A percentile compares a stretch with the other conserved stretches of the same genome.
These are phyloP conservation scores for Scrobipalpa atriplicella DNA, from an alignment of 2,888 invertebrate species.

Conservation along the genomic window DNA sequence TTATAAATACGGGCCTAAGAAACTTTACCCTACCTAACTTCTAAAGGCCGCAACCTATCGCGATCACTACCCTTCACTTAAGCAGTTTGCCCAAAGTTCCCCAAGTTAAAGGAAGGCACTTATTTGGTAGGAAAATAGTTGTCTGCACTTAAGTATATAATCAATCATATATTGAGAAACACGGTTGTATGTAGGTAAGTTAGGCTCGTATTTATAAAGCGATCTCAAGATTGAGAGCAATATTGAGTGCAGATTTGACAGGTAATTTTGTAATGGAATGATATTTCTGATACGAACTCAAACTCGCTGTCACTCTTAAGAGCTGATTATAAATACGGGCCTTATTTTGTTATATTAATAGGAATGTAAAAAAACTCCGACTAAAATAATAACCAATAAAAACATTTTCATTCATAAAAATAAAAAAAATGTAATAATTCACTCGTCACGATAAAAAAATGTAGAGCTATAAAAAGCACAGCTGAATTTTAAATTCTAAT, in stretches of 20 bases:
- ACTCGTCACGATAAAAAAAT: neutral
- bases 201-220: no score
- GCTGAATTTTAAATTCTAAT: constrained; percentile 13
- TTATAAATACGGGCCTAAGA: no score
- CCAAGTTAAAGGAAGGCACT: constrained; percentile 24
- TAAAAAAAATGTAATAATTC: constrained; percentile 1
- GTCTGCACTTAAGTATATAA: neutral
- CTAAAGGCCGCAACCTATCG: neutral
- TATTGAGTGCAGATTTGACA: no score
- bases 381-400: neutral
- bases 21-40: no score
- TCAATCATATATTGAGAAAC: constrained; percentile 2
- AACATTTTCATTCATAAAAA: neutral
- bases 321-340: no score
- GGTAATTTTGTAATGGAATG: no score
- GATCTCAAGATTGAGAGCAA: no score
- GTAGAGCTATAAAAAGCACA: constrained; percentile 21
- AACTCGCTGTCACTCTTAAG: no score
- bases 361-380: neutral
- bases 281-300: no score
- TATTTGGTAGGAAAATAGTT: neutral
- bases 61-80: neutral
- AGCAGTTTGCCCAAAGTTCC: constrained; percentile 26
- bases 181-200: neutral
- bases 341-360: no score